A percentile compares a stretch with the other conserved stretches of the same genome.
Conservation (phyloP, 2,113 vertebrate species). For the Himantopus leucocephalus region DNA sequence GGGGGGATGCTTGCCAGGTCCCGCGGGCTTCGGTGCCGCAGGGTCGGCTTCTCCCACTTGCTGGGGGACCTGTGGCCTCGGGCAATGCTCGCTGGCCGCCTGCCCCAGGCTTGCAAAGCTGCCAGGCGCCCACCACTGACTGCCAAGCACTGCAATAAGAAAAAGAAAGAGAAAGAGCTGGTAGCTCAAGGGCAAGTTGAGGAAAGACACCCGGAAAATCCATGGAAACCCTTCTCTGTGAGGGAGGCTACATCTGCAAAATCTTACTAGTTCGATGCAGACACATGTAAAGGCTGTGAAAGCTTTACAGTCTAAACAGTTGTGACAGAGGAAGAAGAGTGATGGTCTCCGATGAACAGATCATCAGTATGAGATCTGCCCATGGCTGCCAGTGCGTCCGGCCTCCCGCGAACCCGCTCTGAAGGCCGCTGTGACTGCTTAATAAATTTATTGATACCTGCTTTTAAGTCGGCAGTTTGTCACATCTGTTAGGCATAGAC, state of each 20-base stretch:
- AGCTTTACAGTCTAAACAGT: neutral
- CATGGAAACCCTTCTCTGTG: neutral
- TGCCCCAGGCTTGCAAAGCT: neutral
- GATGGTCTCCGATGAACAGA: neutral
- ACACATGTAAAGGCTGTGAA: neutral
- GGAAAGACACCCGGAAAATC: neutral
- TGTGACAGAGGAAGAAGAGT: neutral
- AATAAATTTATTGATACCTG: neutral
- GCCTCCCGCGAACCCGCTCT: fast-evolving
- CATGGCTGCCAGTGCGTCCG: fast-evolving
- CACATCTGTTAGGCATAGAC: neutral
- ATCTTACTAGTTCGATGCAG: neutral
- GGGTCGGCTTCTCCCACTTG: no score
- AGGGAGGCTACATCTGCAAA: neutral
- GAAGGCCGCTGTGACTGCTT: neutral
- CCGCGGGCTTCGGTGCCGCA: no score
- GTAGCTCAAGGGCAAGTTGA: neutral
- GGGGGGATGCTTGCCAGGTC: neutral
- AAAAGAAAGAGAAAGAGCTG: no score
- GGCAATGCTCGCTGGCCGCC: neutral
- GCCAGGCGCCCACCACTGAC: neutral
- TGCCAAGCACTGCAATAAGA: no score
- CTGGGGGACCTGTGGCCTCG: fast-evolving
- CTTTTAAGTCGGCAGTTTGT: neutral
- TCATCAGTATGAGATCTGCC: neutral